These are phyloP conservation scores for Watsonalla binaria DNA, from an alignment of 2,888 invertebrate species.

Conservation along the genomic window DNA sequence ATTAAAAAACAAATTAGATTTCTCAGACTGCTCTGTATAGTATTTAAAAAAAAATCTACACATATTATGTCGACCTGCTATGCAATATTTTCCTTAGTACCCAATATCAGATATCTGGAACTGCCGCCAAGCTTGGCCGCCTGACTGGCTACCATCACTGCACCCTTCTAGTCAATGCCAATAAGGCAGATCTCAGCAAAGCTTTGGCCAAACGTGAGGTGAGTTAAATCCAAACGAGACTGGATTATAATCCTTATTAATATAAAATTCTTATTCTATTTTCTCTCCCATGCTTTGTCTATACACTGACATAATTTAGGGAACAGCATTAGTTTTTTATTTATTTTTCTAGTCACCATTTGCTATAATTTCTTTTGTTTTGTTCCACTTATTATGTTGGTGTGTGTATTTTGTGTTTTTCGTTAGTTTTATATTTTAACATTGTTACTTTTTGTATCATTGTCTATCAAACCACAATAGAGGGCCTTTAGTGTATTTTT, in stretches of 20 bases:
- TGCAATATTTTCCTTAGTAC: slow-evolving; percentile 31
- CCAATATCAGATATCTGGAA: slow-evolving; percentile 90
- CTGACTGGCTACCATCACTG: slow-evolving; percentile 98
- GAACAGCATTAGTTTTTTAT: not conserved
- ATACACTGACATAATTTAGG: not conserved
- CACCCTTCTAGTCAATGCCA: slow-evolving; percentile 93
- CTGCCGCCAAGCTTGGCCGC: slow-evolving; percentile 94
- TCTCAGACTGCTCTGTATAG: no score
- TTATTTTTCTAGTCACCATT: not conserved
- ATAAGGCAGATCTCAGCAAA: slow-evolving; percentile 85
- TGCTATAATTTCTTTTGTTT: not conserved
- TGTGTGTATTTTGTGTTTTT: no score
- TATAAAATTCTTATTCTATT: not conserved
- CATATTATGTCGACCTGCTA: not conserved
- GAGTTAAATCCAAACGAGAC: slow-evolving; percentile 39
- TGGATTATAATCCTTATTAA: not conserved
- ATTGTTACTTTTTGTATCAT: slow-evolving; percentile 7
- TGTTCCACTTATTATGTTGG: no score
- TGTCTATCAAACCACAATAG: slow-evolving; percentile 16
- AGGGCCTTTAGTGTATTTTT: slow-evolving; percentile 24
- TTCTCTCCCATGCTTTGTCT: not conserved
- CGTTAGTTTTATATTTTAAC: slow-evolving; percentile 3
- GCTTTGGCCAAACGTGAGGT: slow-evolving; percentile 88
- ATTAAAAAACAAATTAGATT: no score
- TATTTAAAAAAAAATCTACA: slow-evolving; percentile 3